These are phyloP conservation scores for Polyploca ridens DNA, from an alignment of 2,888 invertebrate species.

Conservation along the genomic window DNA sequence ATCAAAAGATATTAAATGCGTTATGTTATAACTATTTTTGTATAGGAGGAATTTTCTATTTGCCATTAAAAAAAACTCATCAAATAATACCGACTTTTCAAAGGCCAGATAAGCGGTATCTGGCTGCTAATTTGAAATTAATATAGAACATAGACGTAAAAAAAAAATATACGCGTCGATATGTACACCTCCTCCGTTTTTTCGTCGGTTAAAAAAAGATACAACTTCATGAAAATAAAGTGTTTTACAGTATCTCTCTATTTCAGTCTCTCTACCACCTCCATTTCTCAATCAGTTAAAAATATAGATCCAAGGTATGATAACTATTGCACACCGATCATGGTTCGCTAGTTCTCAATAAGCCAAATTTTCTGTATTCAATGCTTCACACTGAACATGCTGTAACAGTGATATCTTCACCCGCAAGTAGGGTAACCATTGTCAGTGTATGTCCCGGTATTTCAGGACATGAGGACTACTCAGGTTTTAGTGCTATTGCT, in stretches of 20 bases:
- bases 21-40: not conserved
- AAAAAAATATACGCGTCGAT: no score
- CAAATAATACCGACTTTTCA: no score
- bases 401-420: slow-evolving; percentile 10
- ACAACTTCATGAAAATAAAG: no score
- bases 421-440: not conserved
- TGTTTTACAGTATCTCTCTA: no score
- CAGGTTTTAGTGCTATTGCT: no score
- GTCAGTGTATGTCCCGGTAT: not conserved
- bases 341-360: slow-evolving; percentile 43
- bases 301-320: slow-evolving; percentile 14
- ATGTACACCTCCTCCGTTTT: no score
- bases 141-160: no score
- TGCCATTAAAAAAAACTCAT: no score
- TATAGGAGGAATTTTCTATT: no score
- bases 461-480: not conserved
- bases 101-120: not conserved
- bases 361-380: slow-evolving; percentile 52
- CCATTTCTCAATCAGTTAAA: not conserved
- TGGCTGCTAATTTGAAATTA: no score
- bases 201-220: no score
- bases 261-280: not conserved
- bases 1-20: no score
- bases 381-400: slow-evolving; percentile 15
- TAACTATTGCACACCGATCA: slow-evolving; percentile 24